phyloP scores from a whole-genome alignment of 2,113 vertebrate genomes.

The Globicephala melas region DNA sequence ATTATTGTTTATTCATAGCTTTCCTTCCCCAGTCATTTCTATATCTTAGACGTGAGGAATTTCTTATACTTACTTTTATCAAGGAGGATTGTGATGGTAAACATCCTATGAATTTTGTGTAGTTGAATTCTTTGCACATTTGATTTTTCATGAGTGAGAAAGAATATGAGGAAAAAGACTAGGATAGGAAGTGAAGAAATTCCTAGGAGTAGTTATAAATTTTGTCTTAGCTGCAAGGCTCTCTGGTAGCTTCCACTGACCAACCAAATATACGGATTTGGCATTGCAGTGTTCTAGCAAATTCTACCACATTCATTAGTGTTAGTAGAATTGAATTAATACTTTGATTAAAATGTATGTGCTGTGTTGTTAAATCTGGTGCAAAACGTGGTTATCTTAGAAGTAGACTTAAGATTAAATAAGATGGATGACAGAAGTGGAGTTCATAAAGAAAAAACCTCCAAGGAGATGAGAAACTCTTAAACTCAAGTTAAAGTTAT shows the following conservation, averaged over 20 bases:
- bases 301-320: background rate
- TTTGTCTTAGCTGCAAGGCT: background rate
- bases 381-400: constrained; percentile 2
- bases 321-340: background rate
- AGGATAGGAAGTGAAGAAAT: background rate
- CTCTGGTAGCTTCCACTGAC: background rate
- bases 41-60: background rate
- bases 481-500: background rate
- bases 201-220: background rate
- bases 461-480: constrained; percentile 13
- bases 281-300: background rate
- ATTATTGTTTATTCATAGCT: background rate
- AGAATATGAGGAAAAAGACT: background rate
- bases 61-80: constrained; percentile 37
- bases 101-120: constrained; percentile 22
- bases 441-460: background rate
- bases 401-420: constrained; percentile 25
- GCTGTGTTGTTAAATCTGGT: background rate
- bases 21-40: background rate
- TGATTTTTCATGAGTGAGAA: constrained; percentile 5
- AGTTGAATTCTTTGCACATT: background rate
- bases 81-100: constrained; percentile 22
- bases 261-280: background rate
- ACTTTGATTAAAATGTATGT: background rate
- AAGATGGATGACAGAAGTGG: background rate